Base-by-base conservation (phyloP, 2,888 invertebrate species). In the Ochropacha duplaris region DNA sequence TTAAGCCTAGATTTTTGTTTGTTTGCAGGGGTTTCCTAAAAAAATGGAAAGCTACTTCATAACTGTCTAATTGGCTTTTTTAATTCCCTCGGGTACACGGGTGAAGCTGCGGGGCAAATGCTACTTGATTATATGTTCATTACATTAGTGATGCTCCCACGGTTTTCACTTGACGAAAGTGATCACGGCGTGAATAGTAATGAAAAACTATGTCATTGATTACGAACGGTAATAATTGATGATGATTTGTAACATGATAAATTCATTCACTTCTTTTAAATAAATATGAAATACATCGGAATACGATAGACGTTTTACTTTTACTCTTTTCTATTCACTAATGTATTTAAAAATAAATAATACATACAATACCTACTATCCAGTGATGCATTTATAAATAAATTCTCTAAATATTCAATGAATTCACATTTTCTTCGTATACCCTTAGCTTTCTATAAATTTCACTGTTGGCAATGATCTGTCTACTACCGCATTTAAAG, bases 81-180 rank as follows among this genome's bases (percentile, higher is more conserved):
- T n/a, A n/a, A n/a, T n/a, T n/a, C n/a, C n/a, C n/a, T n/a, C n/a
- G n/a, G n/a, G n/a, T n/a, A n/a, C n/a, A n/a, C n/a, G n/a, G n/a
- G n/a, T n/a, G n/a, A n/a, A n/a, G n/a, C n/a, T n/a, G n/a, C n/a
- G n/a, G n/a, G n/a, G n/a, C n/a, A n/a, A n/a, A n/a, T n/a, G n/a
- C n/a, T n/a, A n/a, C n/a, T 77, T 59, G 59, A 59, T 60, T 62
- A 60, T 61, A 61, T 67, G 64, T 64, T 62, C 62, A 61, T 62
- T 55, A 50, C 39, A 54, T 54, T 69, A 66, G 79, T 75, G 69
- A 62, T 50, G 63, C 71, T 87, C 86, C 65, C 87, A 87, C 82
- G 80, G 76, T 81, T 86, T 84, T 83, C 83, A 79, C 78, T 74
- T 44, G 79, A 82, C 70, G 84, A 86, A 84, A 86, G 86, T 79